phyloP scores from a whole-genome alignment of 2,888 invertebrate genomes.

The Falcaria lacertinaria region DNA sequence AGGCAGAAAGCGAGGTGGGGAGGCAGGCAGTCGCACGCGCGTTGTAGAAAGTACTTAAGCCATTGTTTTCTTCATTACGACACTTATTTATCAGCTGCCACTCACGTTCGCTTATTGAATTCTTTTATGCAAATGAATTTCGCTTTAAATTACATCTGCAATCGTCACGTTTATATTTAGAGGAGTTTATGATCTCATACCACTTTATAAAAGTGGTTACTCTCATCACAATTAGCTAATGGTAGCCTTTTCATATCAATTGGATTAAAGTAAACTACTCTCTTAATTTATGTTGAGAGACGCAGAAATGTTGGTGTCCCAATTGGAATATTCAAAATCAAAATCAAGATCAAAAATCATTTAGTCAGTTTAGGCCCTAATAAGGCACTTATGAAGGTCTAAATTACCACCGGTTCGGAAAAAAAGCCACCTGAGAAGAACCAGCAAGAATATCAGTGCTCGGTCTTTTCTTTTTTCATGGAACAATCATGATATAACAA shows the following conservation, averaged over 20 bases:
- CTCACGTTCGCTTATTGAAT: conserved; percentile 50
- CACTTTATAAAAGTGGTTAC: neutral
- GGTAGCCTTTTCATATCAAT: neutral
- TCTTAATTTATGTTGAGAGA: too few relatives aligned
- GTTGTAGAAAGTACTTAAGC: conserved; percentile 64
- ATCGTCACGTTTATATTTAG: neutral
- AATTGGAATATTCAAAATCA: too few relatives aligned
- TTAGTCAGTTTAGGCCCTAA: too few relatives aligned
- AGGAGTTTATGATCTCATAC: neutral
- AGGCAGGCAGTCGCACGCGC: conserved; percentile 42
- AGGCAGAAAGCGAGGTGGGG: conserved; percentile 26
- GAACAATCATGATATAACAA: too few relatives aligned
- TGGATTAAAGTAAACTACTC: too few relatives aligned
- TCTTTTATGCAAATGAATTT: conserved; percentile 57
- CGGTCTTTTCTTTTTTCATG: too few relatives aligned
- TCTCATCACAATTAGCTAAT: neutral
- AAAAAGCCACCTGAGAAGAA: too few relatives aligned
- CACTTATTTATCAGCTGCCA: conserved; percentile 67
- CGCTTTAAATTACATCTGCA: conserved; percentile 7
- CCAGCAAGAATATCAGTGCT: too few relatives aligned
- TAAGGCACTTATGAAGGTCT: too few relatives aligned
- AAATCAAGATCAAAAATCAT: too few relatives aligned
- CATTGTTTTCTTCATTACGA: conserved; percentile 74
- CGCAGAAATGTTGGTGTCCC: too few relatives aligned
- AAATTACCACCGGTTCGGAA: too few relatives aligned